Conservation (phyloP, 2,888 invertebrate genomes). For the Macrophya annulata region DNA sequence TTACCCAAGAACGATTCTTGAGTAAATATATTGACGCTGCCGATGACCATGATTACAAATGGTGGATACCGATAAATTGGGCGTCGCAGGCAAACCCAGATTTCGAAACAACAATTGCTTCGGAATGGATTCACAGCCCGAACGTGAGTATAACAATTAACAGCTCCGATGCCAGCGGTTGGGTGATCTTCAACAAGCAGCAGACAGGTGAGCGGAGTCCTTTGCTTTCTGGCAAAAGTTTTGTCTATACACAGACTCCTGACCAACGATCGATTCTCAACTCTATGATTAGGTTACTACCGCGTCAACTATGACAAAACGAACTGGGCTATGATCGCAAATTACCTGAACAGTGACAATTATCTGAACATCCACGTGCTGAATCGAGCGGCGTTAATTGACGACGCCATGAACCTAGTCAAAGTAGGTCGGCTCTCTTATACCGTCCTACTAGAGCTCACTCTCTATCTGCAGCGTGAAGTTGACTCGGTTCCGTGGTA, state of each 20-base stretch:
- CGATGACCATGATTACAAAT: slow-evolving; percentile 60
- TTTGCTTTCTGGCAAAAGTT: slow-evolving; percentile 53
- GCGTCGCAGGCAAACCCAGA: slow-evolving; percentile 62
- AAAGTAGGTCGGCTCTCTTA: no score
- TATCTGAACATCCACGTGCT: no score
- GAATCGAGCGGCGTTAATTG: no score
- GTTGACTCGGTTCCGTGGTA: no score
- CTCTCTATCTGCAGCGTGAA: no score
- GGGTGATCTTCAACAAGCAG: slow-evolving; percentile 79
- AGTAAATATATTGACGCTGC: slow-evolving; percentile 53
- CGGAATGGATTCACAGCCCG: slow-evolving; percentile 57
- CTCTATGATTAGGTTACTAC: slow-evolving; percentile 71
- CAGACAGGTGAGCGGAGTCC: slow-evolving; percentile 62
- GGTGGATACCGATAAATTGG: slow-evolving; percentile 74
- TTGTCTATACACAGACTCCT: slow-evolving; percentile 6
- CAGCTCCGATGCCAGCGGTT: slow-evolving; percentile 68
- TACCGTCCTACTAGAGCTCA: no score
- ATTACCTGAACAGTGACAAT: no score
- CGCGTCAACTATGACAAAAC: slow-evolving; percentile 58
- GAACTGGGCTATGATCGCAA: no score
- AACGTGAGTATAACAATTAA: slow-evolving; percentile 59
- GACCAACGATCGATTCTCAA: neutral
- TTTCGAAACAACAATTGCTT: slow-evolving; percentile 59
- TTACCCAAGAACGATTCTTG: slow-evolving; percentile 63
- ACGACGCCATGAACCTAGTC: no score